A percentile compares a stretch with the other conserved stretches of the same genome.
Conservation (phyloP, 2,797 vertebrate species). For the Onychomys arenicola region DNA sequence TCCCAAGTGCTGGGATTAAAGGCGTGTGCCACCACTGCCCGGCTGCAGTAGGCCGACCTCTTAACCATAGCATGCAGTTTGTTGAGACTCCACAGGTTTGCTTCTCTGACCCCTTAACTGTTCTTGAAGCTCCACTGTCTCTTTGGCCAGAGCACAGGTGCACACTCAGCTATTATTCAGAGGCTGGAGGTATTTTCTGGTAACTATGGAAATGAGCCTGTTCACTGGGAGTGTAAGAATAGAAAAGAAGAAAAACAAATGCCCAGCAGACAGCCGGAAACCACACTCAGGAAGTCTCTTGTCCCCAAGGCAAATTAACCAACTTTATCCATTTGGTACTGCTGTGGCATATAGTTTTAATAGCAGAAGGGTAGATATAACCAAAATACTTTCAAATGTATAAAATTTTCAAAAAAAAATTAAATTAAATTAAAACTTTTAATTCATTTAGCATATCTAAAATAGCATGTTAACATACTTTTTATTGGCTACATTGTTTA, state of each 20-base stretch:
- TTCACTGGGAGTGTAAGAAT: neutral
- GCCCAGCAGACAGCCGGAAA: neutral
- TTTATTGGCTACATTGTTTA: neutral
- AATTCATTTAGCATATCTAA: neutral
- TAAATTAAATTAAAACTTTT: neutral
- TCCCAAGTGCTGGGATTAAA: no score
- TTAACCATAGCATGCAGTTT: neutral
- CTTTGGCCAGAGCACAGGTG: neutral
- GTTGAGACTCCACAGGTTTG: constrained; percentile 3
- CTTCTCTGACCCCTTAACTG: neutral
- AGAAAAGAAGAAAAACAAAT: neutral
- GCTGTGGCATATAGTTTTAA: neutral
- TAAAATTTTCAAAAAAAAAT: neutral
- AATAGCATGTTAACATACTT: neutral
- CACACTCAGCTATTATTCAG: constrained; percentile 1
- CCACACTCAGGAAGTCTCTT: neutral
- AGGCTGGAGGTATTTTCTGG: neutral
- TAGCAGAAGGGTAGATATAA: neutral
- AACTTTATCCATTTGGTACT: neutral
- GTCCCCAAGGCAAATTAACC: neutral
- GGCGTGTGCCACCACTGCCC: no score
- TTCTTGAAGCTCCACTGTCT: neutral
- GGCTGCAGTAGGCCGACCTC: neutral
- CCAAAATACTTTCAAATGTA: neutral
- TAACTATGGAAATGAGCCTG: neutral